phyloP scores from a whole-genome alignment of 2,113 vertebrate genomes.

The Cariama cristata region DNA sequence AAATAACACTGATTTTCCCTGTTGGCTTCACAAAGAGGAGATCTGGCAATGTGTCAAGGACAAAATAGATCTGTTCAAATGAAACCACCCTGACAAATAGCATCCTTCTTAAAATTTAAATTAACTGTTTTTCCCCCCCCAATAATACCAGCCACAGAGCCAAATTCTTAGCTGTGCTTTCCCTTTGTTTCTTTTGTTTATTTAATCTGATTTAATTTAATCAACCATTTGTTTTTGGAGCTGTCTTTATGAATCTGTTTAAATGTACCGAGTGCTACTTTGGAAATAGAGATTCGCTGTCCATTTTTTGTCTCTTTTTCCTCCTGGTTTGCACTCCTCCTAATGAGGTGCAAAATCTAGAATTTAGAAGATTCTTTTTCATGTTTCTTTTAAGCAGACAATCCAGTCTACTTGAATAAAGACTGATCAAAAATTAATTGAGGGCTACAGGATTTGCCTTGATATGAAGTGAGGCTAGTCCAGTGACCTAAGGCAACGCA shows the following conservation, averaged over 20 bases:
- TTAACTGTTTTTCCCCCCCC: not conserved
- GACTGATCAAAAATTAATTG: not conserved
- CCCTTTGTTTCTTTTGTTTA: conserved; percentile 42
- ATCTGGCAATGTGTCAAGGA: not conserved
- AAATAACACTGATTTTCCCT: not conserved
- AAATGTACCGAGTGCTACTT: not conserved
- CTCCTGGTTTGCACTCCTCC: not conserved
- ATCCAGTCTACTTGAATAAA: not conserved
- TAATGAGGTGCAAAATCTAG: not conserved
- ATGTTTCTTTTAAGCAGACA: not conserved
- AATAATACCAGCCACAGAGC: not conserved
- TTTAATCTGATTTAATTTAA: conserved; percentile 53
- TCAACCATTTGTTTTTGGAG: conserved; percentile 21
- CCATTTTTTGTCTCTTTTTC: not conserved
- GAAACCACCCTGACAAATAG: not conserved
- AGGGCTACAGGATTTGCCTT: not conserved
- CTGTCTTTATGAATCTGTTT: conserved; percentile 9
- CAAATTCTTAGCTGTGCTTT: not conserved
- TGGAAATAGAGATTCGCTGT: not conserved
- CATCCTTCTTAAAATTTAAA: conserved; percentile 34
- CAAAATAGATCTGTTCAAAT: conserved; percentile 23
- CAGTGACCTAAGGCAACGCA: not conserved
- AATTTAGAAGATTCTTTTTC: not conserved
- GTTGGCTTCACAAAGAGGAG: not conserved
- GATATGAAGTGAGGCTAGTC: fast-evolving